These are phyloP conservation scores for Thryonomys swinderianus DNA, from an alignment of 2,113 vertebrate genomes.

Conservation along the genomic window DNA sequence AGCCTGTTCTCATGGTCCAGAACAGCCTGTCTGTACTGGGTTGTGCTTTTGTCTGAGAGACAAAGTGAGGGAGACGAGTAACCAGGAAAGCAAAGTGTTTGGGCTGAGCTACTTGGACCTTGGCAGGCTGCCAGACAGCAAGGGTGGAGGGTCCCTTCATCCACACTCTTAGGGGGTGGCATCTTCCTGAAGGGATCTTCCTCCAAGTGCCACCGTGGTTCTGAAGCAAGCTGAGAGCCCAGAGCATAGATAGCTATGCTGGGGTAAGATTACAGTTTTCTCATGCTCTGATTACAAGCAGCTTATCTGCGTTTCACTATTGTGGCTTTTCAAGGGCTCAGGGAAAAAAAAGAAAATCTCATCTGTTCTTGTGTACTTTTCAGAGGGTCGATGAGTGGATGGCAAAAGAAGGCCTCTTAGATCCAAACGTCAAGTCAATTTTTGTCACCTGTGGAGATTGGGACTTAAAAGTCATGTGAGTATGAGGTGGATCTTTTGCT, in stretches of 20 bases:
- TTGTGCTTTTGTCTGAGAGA: slow-evolving; percentile 4
- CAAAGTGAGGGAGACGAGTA: neutral
- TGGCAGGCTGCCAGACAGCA: neutral
- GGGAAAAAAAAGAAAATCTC: slow-evolving; percentile 75
- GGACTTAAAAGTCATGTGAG: slow-evolving; percentile 94
- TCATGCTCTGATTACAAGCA: slow-evolving; percentile 85
- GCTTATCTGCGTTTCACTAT: slow-evolving; percentile 86
- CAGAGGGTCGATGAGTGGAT: slow-evolving; percentile 93
- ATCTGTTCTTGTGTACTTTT: slow-evolving; percentile 87
- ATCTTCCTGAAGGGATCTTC: slow-evolving; percentile 11
- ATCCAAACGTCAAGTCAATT: slow-evolving; percentile 92
- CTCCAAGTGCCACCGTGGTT: slow-evolving; percentile 80
- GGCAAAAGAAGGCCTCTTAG: slow-evolving; percentile 92
- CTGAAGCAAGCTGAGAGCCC: slow-evolving; percentile 80
- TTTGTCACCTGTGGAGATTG: slow-evolving; percentile 94
- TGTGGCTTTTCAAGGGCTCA: slow-evolving; percentile 81
- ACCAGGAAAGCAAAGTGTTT: neutral
- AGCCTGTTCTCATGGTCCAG: neutral
- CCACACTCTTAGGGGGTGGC: neutral
- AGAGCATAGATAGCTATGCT: slow-evolving; percentile 70
- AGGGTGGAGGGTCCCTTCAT: neutral
- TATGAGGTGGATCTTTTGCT: slow-evolving; percentile 78
- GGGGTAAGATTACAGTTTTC: slow-evolving; percentile 87
- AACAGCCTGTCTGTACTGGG: neutral
- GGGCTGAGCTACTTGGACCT: neutral